Evolutionary conservation across 2,888 invertebrate species (phyloP), one percentile per base, ranked within the genome.

Genomic region (Caenorhabditis sp.): DNA sequence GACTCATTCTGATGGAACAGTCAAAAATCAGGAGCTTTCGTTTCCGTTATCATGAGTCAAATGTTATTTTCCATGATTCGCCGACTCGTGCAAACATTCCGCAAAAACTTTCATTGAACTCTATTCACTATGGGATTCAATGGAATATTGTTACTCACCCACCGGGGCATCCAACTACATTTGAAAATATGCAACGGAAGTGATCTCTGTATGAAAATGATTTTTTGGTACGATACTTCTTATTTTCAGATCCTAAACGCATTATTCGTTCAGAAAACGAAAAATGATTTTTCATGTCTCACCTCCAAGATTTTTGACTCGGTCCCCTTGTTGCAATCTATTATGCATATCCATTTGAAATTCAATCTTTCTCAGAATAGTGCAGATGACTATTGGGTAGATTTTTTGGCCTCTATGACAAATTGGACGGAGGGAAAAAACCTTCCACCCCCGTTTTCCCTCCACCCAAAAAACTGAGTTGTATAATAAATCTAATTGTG

Each of bases 301-400:
- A n/a, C n/a, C n/a, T n/a, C n/a, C 31, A 35, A 35, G 31, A 35
- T 35, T 35, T 35, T 35, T 6, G 38, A 7, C 12, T 38, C 54
- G 35, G 38, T 26, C 44, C 63, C 26, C 24, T 24, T 24, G n/a
- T n/a, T 28, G n/a, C 22, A 19, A 72, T 72, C 28, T 72, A 72
- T 72, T 47, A 59, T 72, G 59, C 35, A 72, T 59, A 58, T 26
- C 41, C 70, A 70, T 70, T 44, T 58, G 31, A 47, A 59, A 72
- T 72, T 59, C 72, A 19, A 72, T 47, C 59, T 72, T 28, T 72
- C 72, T 44, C 26, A 2, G 63, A 44, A 66, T 72, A 58, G 59
- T 28, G 59, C 70, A 70, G 59, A 72, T 49, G 58, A 58, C 44
- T 44, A 51, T 51, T 68, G 51, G 49, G 19, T 35, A 38, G 26